Conservation (phyloP, 2,797 vertebrate genomes). For the Pteropus rufus region DNA sequence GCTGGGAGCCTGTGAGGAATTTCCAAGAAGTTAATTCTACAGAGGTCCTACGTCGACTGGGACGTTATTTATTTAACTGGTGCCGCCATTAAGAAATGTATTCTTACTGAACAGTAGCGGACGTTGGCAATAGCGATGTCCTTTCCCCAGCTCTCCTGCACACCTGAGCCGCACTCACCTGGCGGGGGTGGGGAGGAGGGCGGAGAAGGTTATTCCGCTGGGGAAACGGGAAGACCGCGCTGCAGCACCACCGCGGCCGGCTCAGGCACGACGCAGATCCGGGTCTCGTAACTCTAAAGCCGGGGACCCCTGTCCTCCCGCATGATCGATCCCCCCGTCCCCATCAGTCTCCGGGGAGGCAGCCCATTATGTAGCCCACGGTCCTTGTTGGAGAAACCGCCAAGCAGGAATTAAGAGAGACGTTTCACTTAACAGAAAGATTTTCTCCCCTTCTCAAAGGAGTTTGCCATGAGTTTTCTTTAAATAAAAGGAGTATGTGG, state of each 20-base stretch:
- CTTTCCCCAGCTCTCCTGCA: background rate
- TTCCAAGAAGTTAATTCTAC: background rate
- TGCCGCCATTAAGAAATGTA: background rate
- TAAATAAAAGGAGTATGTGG: background rate
- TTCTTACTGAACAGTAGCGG: background rate
- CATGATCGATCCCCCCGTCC: too few species aligned
- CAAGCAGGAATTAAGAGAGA: background rate
- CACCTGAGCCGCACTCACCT: accelerated
- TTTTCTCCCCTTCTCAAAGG: background rate
- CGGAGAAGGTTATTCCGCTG: too few species aligned
- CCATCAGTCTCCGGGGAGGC: too few species aligned
- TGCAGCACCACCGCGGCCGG: accelerated
- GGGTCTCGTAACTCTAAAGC: accelerated
- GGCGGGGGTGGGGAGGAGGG: too few species aligned
- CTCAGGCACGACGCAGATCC: accelerated
- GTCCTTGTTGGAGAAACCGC: background rate
- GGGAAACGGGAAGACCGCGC: background rate
- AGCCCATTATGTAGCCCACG: accelerated
- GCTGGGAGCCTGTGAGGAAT: accelerated
- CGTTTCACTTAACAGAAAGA: background rate
- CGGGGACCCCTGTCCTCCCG: accelerated
- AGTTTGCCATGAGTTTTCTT: background rate
- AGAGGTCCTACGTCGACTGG: background rate
- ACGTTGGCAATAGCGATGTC: accelerated
- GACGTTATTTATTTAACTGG: accelerated